Evolutionary conservation across 2,888 invertebrate species (phyloP).

Genomic region (Lepidocyrtinus sp.): DNA sequence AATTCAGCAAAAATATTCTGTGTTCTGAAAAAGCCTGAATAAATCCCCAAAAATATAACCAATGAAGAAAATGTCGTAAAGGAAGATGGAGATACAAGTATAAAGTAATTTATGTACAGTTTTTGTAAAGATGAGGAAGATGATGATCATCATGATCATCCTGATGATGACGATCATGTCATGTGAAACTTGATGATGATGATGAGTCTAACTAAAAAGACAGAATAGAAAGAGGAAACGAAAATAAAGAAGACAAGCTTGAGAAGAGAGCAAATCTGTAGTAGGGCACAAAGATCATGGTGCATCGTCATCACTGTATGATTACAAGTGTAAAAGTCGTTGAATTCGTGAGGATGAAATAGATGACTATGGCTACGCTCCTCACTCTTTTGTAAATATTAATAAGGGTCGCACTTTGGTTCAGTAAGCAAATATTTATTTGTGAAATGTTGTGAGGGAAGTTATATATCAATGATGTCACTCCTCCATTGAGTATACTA

Average conservation of each 20-base stretch:
- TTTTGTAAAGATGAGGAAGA: constrained; percentile 4
- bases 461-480: neutral
- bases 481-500: too few species aligned
- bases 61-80: constrained; percentile 30
- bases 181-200: constrained; percentile 39
- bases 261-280: constrained; percentile 28
- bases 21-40: neutral
- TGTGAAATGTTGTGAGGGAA: neutral
- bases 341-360: constrained; percentile 29
- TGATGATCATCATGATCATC: constrained; percentile 9
- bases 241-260: constrained; percentile 16
- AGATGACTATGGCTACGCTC: neutral
- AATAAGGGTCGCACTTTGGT: neutral
- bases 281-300: constrained; percentile 50
- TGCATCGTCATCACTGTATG: constrained; percentile 33
- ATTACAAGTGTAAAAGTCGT: neutral
- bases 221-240: constrained; percentile 39
- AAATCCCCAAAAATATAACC: constrained; percentile 47
- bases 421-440: neutral
- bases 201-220: neutral
- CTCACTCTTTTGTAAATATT: neutral
- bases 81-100: neutral
- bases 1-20: neutral
- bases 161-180: constrained; percentile 27
- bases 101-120: constrained; percentile 42